Percentiles rank a stretch among this genome's conserved stretches.
phyloP scores from a whole-genome alignment of 2,113 vertebrate genomes.

The Myiozetetes cayanensis region DNA sequence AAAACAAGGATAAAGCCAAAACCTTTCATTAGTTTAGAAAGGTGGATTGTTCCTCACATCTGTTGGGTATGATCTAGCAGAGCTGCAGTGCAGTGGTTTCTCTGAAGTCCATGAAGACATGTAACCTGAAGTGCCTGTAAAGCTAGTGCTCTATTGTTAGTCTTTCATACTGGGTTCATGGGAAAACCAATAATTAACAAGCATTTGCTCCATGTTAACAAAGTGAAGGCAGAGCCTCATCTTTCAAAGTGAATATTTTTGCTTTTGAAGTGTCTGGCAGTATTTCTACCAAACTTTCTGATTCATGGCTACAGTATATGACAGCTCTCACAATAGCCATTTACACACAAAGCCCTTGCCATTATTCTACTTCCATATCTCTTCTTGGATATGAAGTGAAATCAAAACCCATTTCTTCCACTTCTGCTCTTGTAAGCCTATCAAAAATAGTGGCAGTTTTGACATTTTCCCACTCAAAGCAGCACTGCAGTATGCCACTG shows the following conservation, averaged over 20 bases:
- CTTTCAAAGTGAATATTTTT: neutral
- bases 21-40: neutral
- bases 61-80: neutral
- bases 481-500: neutral
- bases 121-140: neutral
- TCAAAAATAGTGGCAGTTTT: slow-evolving; percentile 45
- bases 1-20: neutral
- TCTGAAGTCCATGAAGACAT: neutral
- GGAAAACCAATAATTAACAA: neutral
- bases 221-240: neutral
- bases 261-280: neutral
- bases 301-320: neutral
- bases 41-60: neutral
- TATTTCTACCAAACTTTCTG: neutral
- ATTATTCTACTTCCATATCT: slow-evolving; percentile 8
- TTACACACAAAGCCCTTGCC: neutral
- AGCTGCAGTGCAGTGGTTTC: neutral
- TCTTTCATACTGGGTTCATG: neutral
- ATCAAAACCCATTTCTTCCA: slow-evolving; percentile 31
- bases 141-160: neutral
- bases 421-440: slow-evolving; percentile 15
- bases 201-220: neutral
- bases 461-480: slow-evolving; percentile 29
- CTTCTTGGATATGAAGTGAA: slow-evolving; percentile 24
- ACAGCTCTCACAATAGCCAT: slow-evolving; percentile 18